Percentiles rank a stretch among this genome's conserved stretches.
Evolutionary conservation across 2,113 vertebrate genomes (phyloP).

Genomic region (Rhinolophus sinicus): DNA sequence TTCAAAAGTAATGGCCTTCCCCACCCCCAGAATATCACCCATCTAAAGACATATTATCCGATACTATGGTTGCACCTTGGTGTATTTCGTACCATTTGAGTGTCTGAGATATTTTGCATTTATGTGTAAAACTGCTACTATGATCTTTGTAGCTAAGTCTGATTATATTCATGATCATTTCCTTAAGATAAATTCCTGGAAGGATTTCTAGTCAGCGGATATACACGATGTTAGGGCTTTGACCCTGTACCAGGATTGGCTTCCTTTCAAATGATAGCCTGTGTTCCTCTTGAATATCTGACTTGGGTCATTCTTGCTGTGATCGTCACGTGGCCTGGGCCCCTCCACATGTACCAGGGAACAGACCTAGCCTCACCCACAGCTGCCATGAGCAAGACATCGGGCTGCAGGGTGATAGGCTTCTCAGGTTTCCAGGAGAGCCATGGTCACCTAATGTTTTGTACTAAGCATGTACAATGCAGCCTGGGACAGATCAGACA

Average conservation of each 20-base stretch:
- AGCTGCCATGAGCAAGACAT: neutral
- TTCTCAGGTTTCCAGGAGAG: conserved; percentile 55
- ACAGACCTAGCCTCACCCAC: neutral
- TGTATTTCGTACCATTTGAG: neutral
- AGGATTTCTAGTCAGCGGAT: neutral
- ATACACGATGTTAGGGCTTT: neutral
- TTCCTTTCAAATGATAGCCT: neutral
- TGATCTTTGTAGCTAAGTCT: neutral
- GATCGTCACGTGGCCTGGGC: neutral
- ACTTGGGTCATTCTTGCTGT: neutral
- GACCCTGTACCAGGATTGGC: neutral
- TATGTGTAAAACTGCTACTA: neutral
- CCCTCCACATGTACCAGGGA: neutral
- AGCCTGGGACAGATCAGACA: neutral
- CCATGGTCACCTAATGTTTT: neutral
- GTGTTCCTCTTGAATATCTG: neutral
- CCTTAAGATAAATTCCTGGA: conserved; percentile 41
- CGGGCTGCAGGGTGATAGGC: neutral
- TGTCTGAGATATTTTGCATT: neutral
- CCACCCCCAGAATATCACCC: neutral
- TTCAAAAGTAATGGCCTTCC: neutral
- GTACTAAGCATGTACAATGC: neutral
- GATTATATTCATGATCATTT: neutral
- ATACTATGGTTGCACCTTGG: neutral
- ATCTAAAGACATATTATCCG: neutral